Evolutionary conservation across 2,888 invertebrate species (phyloP).

Genomic region (Drosophila birchii): DNA sequence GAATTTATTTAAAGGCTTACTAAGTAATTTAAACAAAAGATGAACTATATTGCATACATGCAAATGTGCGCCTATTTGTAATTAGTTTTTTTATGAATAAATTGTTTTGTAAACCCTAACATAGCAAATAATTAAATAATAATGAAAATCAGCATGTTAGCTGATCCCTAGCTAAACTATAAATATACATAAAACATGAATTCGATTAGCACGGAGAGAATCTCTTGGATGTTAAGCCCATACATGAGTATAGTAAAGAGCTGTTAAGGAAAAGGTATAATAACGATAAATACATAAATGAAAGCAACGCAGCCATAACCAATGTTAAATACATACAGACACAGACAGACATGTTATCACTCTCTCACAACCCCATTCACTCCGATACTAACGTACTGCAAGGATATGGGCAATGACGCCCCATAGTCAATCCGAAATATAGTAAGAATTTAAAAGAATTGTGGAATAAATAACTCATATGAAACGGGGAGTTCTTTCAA

Average conservation of each 20-base stretch:
- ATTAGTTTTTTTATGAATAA: constrained; percentile 77
- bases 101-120: constrained; percentile 64
- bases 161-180: constrained; percentile 59
- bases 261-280: constrained; percentile 67
- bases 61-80: constrained; percentile 64
- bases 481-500: constrained; percentile 3
- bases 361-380: constrained; percentile 26
- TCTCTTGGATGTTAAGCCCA: constrained; percentile 59
- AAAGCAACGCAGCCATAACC: constrained; percentile 63
- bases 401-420: constrained; percentile 38
- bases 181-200: constrained; percentile 15
- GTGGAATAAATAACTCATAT: constrained; percentile 73
- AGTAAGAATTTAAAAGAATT: constrained; percentile 63
- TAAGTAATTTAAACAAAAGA: constrained; percentile 47
- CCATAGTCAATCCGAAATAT: constrained; percentile 62
- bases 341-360: constrained; percentile 35
- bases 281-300: constrained; percentile 29
- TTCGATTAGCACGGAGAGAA: constrained; percentile 29
- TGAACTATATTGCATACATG: constrained; percentile 21
- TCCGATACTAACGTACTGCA: constrained; percentile 34
- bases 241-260: constrained; percentile 46
- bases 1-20: constrained; percentile 56
- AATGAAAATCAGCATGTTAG: constrained; percentile 54
- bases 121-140: constrained; percentile 50
- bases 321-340: constrained; percentile 61